A percentile compares a stretch with the other conserved stretches of the same genome.
Evolutionary conservation across 2,113 vertebrate species (phyloP).

Genomic region (Nothobranchius kuhntae): DNA sequence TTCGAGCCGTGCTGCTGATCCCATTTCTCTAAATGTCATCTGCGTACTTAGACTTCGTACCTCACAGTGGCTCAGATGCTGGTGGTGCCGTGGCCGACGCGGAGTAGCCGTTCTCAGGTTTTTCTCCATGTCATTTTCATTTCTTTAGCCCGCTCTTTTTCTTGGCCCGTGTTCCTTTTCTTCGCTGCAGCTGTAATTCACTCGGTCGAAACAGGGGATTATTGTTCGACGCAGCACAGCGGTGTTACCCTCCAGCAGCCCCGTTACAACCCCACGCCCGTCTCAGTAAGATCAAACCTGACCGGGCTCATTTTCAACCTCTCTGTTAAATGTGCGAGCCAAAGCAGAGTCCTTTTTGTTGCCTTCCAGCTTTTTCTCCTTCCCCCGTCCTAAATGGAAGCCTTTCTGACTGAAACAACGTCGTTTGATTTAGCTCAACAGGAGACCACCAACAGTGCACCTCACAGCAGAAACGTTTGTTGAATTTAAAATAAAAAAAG

Average conservation of each 20-base stretch:
- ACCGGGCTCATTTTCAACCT: slow-evolving; percentile 40
- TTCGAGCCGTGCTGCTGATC: slow-evolving; percentile 6
- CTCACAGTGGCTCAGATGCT: not conserved
- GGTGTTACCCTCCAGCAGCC: slow-evolving; percentile 16
- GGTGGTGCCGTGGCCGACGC: slow-evolving; percentile 5
- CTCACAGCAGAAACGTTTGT: slow-evolving; percentile 70
- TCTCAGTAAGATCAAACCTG: slow-evolving; percentile 55
- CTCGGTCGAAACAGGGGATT: slow-evolving; percentile 12
- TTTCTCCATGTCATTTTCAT: not conserved
- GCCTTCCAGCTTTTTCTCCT: slow-evolving; percentile 29
- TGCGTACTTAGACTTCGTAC: slow-evolving; percentile 7
- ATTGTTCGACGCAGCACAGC: slow-evolving; percentile 6
- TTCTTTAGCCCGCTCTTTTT: not conserved
- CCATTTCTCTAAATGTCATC: slow-evolving; percentile 27
- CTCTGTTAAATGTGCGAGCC: slow-evolving; percentile 57
- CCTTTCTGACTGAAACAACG: slow-evolving; percentile 62
- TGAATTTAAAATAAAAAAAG: slow-evolving; percentile 43
- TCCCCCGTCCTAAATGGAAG: slow-evolving; percentile 36
- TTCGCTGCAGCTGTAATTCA: slow-evolving; percentile 14
- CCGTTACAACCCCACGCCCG: slow-evolving; percentile 26
- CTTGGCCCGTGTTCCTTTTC: slow-evolving; percentile 14
- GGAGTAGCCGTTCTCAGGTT: slow-evolving; percentile 8
- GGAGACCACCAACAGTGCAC: slow-evolving; percentile 75
- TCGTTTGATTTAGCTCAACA: slow-evolving; percentile 67
- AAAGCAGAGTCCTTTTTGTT: slow-evolving; percentile 30